phyloP scores from a whole-genome alignment of 1,140 invertebrate species.

The Belonocnema kinseyi region DNA sequence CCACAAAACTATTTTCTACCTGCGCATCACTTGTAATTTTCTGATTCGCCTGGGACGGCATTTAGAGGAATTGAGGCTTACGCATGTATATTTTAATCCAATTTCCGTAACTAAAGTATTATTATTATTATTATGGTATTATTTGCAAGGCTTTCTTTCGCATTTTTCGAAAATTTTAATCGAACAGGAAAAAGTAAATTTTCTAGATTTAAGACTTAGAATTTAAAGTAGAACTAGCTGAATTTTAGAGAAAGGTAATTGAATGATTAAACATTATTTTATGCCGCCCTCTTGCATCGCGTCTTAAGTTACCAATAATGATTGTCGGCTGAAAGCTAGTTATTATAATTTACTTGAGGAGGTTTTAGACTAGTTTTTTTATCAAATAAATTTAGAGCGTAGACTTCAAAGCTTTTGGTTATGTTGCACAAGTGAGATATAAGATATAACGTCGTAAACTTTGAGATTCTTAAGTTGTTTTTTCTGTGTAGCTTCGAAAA shows the following conservation, averaged over 20 bases:
- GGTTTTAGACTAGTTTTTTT: background rate
- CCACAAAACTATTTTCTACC: constrained; percentile 28
- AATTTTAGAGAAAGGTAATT: background rate
- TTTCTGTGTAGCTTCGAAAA: background rate
- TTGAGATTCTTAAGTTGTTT: constrained; percentile 21
- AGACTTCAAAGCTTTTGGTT: background rate
- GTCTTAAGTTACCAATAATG: constrained; percentile 2
- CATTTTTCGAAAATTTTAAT: background rate
- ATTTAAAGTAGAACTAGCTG: background rate
- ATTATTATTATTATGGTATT: no score
- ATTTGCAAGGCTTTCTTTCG: background rate
- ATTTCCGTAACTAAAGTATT: background rate
- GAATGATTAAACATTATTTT: background rate
- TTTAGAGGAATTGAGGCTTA: constrained; percentile 9
- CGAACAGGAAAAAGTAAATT: background rate
- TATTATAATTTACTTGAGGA: constrained; percentile 7
- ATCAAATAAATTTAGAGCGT: background rate
- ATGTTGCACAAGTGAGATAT: constrained; percentile 16
- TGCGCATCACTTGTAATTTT: constrained; percentile 13
- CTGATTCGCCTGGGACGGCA: background rate
- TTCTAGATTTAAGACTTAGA: background rate
- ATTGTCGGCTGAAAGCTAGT: constrained; percentile 1
- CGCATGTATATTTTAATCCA: background rate
- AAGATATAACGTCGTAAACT: constrained; percentile 8
- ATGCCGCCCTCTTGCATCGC: background rate